Evolutionary conservation across 2,113 vertebrate species (phyloP), one percentile per base, ranked within the genome.

Genomic region (Hippolais icterina): DNA sequence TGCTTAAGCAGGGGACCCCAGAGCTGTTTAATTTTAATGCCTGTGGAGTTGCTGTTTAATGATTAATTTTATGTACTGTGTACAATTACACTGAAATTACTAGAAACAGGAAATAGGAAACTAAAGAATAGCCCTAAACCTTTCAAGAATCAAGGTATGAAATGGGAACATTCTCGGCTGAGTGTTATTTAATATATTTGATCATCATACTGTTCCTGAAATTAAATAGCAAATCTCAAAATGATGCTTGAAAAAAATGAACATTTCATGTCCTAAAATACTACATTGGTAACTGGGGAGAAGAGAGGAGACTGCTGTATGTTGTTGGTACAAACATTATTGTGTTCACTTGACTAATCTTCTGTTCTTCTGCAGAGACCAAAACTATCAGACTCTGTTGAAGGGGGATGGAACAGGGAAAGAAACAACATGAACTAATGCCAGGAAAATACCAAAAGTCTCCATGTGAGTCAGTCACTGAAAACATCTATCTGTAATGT

Each of bases 201-300:
- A 68, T 77, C 59, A 61, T 29, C 1, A 33, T 18, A 63, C 14
- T 54, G 31, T 47, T 90, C 35, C 59, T 83, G 37, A 93, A 90
- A 95, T 93, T 80, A 88, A 94, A 80, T 27, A 53, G 25, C 18
- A 85, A 88, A 68, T 92, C 63, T 93, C 78, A 88, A 93, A 96
- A 80, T 46, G 41, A 21, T 72, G 57, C 59, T 93, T 93, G 29
- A 15, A 79, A 15, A 79, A 93, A 94, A 77, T 17, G 13, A 92
- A 61, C 25, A 74, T 76, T 83, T 92, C 13, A 8, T 72, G 29
- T 70, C 54, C 74, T 83, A 69, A 88, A 93, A 80, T 37, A 46
- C 66, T 46, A 12, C n/a, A 41, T 2, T 61, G 44, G 22, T 61
- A 85, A 65, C 0, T 68, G 53, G 31, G 44, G 29, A 89, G 29